phyloP scores from a whole-genome alignment of 2,797 vertebrate species.

The Macropodus opercularis region DNA sequence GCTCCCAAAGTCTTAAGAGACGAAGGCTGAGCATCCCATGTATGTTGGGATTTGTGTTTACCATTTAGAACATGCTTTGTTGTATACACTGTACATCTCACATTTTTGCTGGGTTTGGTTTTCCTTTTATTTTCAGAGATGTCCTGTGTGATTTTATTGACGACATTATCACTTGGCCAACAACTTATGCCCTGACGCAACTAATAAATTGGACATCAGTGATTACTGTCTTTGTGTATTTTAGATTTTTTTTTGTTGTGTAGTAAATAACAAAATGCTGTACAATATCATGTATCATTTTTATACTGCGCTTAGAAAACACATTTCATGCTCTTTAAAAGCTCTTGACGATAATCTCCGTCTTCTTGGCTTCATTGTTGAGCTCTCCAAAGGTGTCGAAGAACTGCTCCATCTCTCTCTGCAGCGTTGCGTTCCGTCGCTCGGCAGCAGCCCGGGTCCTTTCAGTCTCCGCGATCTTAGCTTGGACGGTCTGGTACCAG shows the following conservation, averaged over 20 bases:
- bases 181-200: constrained; percentile 58
- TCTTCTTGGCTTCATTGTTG: constrained; percentile 82
- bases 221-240: constrained; percentile 40
- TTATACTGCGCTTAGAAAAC: no score
- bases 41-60: constrained; percentile 46
- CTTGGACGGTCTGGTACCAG: constrained; percentile 73
- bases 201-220: constrained; percentile 74
- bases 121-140: constrained; percentile 57
- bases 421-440: constrained; percentile 74
- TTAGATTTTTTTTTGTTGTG: constrained; percentile 23
- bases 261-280: constrained; percentile 5
- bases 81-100: constrained; percentile 55
- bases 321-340: constrained; percentile 65
- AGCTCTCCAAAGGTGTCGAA: constrained; percentile 83
- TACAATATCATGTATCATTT: no score
- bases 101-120: constrained; percentile 41
- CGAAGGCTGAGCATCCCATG: constrained; percentile 38
- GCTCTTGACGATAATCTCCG: constrained; percentile 79
- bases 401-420: constrained; percentile 83
- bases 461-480: constrained; percentile 74
- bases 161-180: constrained; percentile 57
- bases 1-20: constrained; percentile 42
- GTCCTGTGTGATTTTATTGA: constrained; percentile 54
- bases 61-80: constrained; percentile 35
- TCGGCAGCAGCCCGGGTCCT: constrained; percentile 73